Conservation (phyloP, 1,140 invertebrate species). For the Neoseiulus cucumeris region DNA sequence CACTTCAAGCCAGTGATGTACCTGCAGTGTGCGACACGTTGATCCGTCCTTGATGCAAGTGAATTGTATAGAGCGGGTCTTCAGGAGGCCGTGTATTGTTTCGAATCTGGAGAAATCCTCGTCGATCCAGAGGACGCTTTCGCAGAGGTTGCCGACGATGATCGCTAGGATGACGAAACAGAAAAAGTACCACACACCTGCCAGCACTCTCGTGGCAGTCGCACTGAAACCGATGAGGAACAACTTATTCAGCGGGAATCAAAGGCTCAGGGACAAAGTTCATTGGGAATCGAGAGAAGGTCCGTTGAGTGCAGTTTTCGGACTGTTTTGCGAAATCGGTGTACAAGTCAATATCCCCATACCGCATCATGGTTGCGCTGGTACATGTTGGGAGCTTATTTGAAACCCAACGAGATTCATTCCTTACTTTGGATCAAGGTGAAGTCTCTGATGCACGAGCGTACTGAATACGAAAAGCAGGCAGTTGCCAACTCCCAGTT, state of each 20-base stretch:
- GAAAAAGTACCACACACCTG: conserved; percentile 2
- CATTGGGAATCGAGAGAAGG: too few relatives aligned
- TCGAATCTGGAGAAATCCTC: neutral
- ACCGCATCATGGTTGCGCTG: too few relatives aligned
- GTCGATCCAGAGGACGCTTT: neutral
- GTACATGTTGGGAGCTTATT: too few relatives aligned
- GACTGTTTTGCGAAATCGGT: too few relatives aligned
- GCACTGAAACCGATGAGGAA: neutral
- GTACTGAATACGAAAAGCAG: neutral
- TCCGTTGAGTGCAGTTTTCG: too few relatives aligned
- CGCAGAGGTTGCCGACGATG: neutral
- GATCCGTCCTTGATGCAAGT: neutral
- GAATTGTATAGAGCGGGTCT: neutral
- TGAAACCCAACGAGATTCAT: too few relatives aligned
- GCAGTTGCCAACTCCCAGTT: neutral
- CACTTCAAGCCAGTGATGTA: neutral
- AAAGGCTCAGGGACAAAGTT: too few relatives aligned
- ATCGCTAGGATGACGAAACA: neutral
- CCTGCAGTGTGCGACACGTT: neutral
- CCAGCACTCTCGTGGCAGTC: neutral
- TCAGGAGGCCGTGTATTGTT: neutral
- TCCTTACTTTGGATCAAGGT: conserved; percentile 3
- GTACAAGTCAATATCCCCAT: too few relatives aligned
- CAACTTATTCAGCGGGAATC: neutral
- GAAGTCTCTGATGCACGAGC: neutral